phyloP scores from a whole-genome alignment of 2,797 vertebrate genomes.

The Arnoldichthys spilopterus region DNA sequence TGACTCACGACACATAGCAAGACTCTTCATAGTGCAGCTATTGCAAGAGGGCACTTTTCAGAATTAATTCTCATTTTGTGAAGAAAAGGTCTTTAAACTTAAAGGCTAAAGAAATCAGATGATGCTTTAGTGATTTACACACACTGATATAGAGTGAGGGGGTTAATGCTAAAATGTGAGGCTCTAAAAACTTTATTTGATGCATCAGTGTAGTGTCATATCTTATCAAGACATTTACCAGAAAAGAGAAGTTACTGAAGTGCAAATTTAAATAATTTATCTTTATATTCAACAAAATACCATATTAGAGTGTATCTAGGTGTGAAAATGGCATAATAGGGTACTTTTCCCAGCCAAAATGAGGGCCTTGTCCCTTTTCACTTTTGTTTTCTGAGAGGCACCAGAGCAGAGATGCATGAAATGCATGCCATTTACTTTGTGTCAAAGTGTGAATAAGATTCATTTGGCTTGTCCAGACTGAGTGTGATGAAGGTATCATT shows the following conservation, averaged over 20 bases:
- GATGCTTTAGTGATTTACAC: slow-evolving; percentile 18
- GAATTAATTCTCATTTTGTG: slow-evolving; percentile 24
- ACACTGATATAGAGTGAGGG: slow-evolving; percentile 1
- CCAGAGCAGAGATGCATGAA: slow-evolving; percentile 20
- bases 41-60: no score
- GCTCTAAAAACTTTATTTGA: slow-evolving; percentile 26
- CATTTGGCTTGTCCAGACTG: slow-evolving; percentile 29
- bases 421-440: slow-evolving; percentile 19
- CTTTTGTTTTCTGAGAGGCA: slow-evolving; percentile 16
- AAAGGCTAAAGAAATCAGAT: slow-evolving; percentile 25
- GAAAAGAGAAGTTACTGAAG: slow-evolving; percentile 52
- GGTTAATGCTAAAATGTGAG: slow-evolving; percentile 23
- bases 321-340: slow-evolving; percentile 40
- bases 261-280: slow-evolving; percentile 49
- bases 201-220: slow-evolving; percentile 19
- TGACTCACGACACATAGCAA: no score
- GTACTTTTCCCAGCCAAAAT: neutral
- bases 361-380: neutral
- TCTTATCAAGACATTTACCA: slow-evolving; percentile 32
- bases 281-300: slow-evolving; percentile 31
- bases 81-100: slow-evolving; percentile 21
- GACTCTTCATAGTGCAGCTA: no score
- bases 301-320: slow-evolving; percentile 5
- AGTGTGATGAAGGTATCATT: slow-evolving; percentile 28
- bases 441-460: slow-evolving; percentile 35